phyloP scores from a whole-genome alignment of 2,888 invertebrate species.

The Zhuqinia jingwanae region DNA sequence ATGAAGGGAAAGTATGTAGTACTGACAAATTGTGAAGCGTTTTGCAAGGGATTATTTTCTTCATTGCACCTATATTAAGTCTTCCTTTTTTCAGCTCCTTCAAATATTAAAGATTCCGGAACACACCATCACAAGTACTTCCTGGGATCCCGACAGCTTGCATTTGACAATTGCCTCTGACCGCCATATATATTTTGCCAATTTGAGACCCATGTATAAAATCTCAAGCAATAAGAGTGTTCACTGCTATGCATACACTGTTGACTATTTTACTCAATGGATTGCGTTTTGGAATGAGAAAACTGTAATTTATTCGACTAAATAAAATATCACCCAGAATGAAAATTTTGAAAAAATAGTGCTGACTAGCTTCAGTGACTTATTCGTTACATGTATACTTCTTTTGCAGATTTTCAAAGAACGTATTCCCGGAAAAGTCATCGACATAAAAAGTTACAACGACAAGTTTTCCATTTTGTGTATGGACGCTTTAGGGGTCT shows the following conservation, averaged over 20 bases:
- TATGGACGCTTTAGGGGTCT: conserved; percentile 60
- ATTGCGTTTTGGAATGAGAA: conserved; percentile 57
- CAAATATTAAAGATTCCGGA: conserved; percentile 64
- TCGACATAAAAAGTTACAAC: conserved; percentile 52
- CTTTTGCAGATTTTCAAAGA: conserved; percentile 46
- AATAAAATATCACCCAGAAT: too few relatives aligned
- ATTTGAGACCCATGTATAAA: conserved; percentile 58
- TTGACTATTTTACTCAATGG: conserved; percentile 44
- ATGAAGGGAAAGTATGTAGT: conserved; percentile 62
- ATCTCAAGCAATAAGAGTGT: conserved; percentile 36
- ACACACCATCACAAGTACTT: conserved; percentile 36
- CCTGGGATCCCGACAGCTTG: conserved; percentile 57
- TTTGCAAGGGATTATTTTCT: not conserved
- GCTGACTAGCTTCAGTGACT: too few relatives aligned
- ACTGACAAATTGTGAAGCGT: too few relatives aligned
- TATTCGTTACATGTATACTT: not conserved
- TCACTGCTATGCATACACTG: conserved; percentile 59
- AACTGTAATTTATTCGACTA: conserved; percentile 11
- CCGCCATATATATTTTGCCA: conserved; percentile 60
- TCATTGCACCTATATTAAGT: not conserved
- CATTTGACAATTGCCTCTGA: conserved; percentile 46
- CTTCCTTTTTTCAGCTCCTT: conserved; percentile 33
- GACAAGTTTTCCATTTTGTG: conserved; percentile 51
- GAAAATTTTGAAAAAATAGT: too few relatives aligned
- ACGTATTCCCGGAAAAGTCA: conserved; percentile 56